phyloP scores from a whole-genome alignment of 2,113 vertebrate species.

The Crotalus helleri region DNA sequence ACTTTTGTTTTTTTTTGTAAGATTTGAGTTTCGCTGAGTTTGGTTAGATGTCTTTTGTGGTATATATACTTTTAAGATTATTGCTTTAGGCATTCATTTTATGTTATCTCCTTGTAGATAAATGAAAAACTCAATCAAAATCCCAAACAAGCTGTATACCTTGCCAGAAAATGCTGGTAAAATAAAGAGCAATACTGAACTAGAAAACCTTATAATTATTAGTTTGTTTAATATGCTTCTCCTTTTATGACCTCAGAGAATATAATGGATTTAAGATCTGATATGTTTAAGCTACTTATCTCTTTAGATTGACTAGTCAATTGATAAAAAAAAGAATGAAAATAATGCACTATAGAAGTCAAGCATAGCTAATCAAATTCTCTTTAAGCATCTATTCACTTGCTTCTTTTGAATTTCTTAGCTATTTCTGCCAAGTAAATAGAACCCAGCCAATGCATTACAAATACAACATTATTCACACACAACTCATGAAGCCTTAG shows the following conservation, averaged over 20 bases:
- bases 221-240: neutral
- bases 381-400: neutral
- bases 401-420: neutral
- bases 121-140: fast-evolving
- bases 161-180: neutral
- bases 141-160: neutral
- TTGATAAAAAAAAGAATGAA: constrained; percentile 11
- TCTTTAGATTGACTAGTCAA: neutral
- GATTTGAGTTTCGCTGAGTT: neutral
- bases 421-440: neutral
- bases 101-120: neutral
- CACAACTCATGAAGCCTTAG: neutral
- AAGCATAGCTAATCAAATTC: constrained; percentile 8
- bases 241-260: neutral
- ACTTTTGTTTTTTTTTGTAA: too few relatives aligned
- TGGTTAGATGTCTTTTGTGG: neutral
- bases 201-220: neutral
- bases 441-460: neutral
- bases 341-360: neutral
- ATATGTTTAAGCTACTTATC: neutral
- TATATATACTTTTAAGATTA: neutral
- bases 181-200: neutral
- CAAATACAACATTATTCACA: neutral
- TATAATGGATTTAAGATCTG: neutral
- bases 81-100: neutral